Conservation (phyloP, 2,113 vertebrate species). For the Apaloderma vittatum region DNA sequence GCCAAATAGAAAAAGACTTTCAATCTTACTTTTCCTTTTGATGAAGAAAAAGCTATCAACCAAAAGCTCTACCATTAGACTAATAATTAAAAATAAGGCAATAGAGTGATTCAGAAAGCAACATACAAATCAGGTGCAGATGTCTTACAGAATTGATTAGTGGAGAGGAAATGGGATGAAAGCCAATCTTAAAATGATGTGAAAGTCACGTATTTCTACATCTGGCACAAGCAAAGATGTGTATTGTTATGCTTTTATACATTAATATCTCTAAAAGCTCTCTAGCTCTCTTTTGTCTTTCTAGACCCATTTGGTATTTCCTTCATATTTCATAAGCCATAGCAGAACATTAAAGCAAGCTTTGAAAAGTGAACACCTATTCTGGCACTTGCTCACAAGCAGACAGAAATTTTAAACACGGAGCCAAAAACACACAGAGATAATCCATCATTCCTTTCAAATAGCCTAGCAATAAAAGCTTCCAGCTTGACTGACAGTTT, state of each 20-base stretch:
- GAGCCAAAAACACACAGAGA: not conserved
- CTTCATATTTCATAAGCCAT: not conserved
- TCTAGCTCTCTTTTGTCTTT: not conserved
- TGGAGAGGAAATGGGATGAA: not conserved
- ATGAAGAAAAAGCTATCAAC: not conserved
- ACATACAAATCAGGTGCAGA: not conserved
- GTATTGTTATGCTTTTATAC: not conserved
- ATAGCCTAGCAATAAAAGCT: not conserved
- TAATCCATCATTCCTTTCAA: not conserved
- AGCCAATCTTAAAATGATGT: not conserved
- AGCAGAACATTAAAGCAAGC: accelerated
- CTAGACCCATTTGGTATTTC: not conserved
- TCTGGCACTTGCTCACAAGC: not conserved
- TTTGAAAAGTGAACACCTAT: not conserved
- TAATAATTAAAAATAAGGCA: not conserved
- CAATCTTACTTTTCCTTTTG: not conserved
- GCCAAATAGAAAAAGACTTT: not conserved
- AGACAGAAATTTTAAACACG: not conserved
- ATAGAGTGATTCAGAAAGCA: not conserved
- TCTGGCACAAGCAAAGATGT: not conserved
- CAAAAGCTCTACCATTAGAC: not conserved
- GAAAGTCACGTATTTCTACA: not conserved
- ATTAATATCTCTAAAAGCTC: not conserved
- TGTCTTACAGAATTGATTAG: not conserved
- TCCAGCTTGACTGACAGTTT: not conserved